Base-by-base conservation (phyloP, 1,140 invertebrate species). In the Drosophila quadrilineata region DNA sequence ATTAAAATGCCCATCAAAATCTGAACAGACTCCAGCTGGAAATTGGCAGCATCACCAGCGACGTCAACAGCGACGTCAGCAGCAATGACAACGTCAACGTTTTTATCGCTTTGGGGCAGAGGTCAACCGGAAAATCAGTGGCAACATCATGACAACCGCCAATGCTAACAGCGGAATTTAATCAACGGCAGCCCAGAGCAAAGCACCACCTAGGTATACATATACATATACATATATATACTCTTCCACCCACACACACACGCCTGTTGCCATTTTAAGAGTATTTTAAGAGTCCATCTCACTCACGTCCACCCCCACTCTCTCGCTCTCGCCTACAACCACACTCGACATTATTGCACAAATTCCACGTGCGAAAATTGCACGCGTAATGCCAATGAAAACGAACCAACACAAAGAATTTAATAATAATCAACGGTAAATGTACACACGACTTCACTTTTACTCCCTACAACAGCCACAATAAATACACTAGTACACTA, bases 281-380 rank as follows among this genome's bases (percentile, higher is more conserved):
- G 12, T 16, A 19, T 35, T 10, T 36, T 12, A 12, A 8, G n/a
- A n/a, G n/a, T 35, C 16, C 22, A 2, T 6, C 24, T 10, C 28
- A 5, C 6, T 19, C n/a, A 35, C n/a, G 52, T 10, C 40, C 46
- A 48, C 6, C 36, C 33, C 19, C 33, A 24, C 17, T 10, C 22
- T 10, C 5, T 6, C 33, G 3, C 12, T 6, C 16, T 12, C 6
- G 6, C 6, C 4, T 6, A n/a, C 40, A 38, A 28, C 19, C 41
- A 48, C 65, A 54, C 58, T 62, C 56, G 54, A 71, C 79, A 57
- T 64, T 72, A 85, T 85, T 85, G 80, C 79, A 62, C n/a, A 85
- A 85, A 85, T 85, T 86, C 79, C 79, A 85, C 71, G 80, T 85
- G 75, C 80, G 71, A 86, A 85, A 75, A 79, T 86, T 75, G 74